Evolutionary conservation across 2,888 invertebrate genomes (phyloP).

Genomic region (Tethea ocularis): DNA sequence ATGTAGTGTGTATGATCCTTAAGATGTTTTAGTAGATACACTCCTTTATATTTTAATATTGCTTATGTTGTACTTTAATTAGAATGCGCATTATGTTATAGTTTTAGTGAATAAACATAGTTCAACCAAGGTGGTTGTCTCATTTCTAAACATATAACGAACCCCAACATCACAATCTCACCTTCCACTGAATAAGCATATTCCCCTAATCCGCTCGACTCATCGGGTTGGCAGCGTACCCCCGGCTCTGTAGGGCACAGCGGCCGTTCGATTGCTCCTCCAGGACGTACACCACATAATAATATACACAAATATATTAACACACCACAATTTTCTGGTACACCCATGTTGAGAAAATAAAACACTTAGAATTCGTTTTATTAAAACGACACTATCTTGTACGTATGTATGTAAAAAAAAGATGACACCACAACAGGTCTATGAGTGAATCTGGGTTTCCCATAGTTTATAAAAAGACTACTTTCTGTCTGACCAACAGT

Average conservation of each 20-base stretch:
- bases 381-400: background rate
- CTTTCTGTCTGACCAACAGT: no score
- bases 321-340: background rate
- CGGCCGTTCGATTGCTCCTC: background rate
- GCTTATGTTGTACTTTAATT: no score
- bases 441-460: background rate
- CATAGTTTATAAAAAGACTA: background rate
- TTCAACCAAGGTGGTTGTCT: no score
- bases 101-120: no score
- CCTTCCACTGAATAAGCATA: constrained; percentile 6
- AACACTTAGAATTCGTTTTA: background rate
- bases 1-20: no score
- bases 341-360: background rate
- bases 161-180: background rate
- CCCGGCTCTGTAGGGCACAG: background rate
- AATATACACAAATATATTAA: background rate
- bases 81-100: no score
- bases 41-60: no score
- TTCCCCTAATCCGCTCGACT: background rate
- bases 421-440: background rate
- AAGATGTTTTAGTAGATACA: no score
- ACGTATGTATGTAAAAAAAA: background rate
- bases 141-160: background rate
- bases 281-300: background rate
- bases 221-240: background rate